Base-by-base conservation (phyloP, 2,888 invertebrate genomes). In the Electrophaes corylata region DNA sequence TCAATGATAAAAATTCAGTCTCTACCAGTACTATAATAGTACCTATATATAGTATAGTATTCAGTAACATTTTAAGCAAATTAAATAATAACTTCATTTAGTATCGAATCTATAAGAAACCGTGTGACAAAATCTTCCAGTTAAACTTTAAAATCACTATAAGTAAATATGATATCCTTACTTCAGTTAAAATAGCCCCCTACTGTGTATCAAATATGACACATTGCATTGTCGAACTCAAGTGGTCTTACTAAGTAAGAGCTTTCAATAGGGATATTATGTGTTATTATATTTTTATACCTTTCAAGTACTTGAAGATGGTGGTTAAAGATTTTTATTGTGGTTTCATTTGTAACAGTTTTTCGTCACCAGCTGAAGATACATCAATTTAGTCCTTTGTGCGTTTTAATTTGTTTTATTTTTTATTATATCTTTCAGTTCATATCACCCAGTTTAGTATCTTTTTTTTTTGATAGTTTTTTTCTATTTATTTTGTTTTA, bases 151-250 rank as follows among this genome's bases (percentile, higher is more conserved):
- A 48, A 20, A 47, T 44, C 43, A 26, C 26, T 51, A 40, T 41
- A 47, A 40, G 26, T 14, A 50, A 40, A 33, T 14, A 50, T 44
- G 3, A 31, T 31, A 50, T 29, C 47, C 45, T 46, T 23, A 12
- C 43, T 40, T 43, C 18, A 35, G 33, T 29, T n/a, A 54, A 23
- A 12, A 37, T 12, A 18, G 23, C 48, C 58, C 64, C 64, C 63
- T 51, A 54, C 50, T 44, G 62, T 66, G 65, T 68, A 76, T 76
- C 73, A 75, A 81, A 78, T 84, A 85, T 87, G 88, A 84, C 84
- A 78, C 69, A 74, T 79, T 62, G 62, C 67, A 84, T 86, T 88
- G 81, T 84, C 62, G 70, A 61, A 60, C 62, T 76, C 66, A 83
- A 89, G 90, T 88, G 84, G 83, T 78, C 74, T 18, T 11, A 18